Conservation (phyloP, 2,113 vertebrate genomes). For the Aldabrachelys gigantea region DNA sequence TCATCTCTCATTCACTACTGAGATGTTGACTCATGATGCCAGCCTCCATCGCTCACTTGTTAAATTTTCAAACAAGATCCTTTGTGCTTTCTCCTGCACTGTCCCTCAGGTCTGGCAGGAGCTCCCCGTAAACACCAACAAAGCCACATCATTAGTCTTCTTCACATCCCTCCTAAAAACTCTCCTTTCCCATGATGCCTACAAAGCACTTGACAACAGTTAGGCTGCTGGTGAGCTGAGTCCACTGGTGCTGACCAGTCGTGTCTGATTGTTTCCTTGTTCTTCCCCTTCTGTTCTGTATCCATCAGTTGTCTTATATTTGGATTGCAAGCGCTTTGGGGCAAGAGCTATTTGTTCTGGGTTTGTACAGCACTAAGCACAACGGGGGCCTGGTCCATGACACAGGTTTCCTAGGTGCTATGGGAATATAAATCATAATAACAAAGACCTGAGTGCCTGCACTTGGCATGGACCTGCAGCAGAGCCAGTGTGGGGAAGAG, state of each 20-base stretch:
- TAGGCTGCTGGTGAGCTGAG: neutral
- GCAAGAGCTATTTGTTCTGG: neutral
- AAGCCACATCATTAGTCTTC: neutral
- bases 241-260: neutral
- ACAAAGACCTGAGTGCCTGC: slow-evolving; percentile 78
- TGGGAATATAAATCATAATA: neutral
- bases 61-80: neutral
- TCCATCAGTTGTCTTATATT: neutral
- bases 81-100: neutral
- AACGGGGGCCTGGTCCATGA: neutral
- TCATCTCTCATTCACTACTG: neutral
- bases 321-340: neutral
- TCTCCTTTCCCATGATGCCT: neutral
- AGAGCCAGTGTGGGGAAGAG: slow-evolving; percentile 72
- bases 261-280: neutral
- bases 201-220: neutral
- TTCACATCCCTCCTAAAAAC: neutral
- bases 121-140: neutral
- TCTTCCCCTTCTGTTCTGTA: neutral
- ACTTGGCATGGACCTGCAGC: slow-evolving; percentile 77
- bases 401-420: neutral
- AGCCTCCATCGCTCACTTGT: neutral
- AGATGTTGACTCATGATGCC: neutral
- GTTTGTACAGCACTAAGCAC: neutral
- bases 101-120: neutral